Evolutionary conservation across 2,888 invertebrate genomes (phyloP), one percentile per base, ranked within the genome.

Genomic region (Argyresthia goedartella): DNA sequence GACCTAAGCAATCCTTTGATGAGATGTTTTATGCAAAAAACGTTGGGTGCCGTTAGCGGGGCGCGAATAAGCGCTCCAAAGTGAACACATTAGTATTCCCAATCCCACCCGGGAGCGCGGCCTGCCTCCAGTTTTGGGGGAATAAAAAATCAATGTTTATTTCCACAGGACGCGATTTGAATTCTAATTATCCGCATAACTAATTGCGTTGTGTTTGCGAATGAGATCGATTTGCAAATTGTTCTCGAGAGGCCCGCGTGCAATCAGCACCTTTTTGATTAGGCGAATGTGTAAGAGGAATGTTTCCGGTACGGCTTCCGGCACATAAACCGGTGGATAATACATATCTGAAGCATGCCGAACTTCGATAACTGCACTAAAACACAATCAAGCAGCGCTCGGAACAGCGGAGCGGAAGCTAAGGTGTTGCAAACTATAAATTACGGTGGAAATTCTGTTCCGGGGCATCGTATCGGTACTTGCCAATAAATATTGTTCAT

Each of bases 11-110:
- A 85, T 84, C 86, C 85, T 86, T 85, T 86, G 86, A 86, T 86
- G 86, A 85, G 85, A 86, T 86, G 84, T 85, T 85, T 86, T 86
- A 86, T 86, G 86, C 85, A 85, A 85, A 86, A 86, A 85, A 86
- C 85, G 86, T 82, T 76, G 82, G 73, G 70, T 59, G 66, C 76
- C 74, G 78, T 81, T 79, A 79, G 71, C 76, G 71, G 77, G 79
- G 82, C 77, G 84, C 78, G 79, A 81, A 79, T 82, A 84, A 82
- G 71, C 82, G 81, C 73, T 82, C 81, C 77, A 79, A 82, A 81
- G 80, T 84, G 84, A 79, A 75, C 80, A 78, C 84, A 86, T 85
- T 86, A 85, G 84, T 85, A 85, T 86, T 78, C 85, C 67, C 69
- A 65, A 71, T 67, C 76, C 74, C 73, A 65, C 66, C 56, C 74